phyloP scores from a whole-genome alignment of 2,113 vertebrate species.

The Thymallus thymallus region DNA sequence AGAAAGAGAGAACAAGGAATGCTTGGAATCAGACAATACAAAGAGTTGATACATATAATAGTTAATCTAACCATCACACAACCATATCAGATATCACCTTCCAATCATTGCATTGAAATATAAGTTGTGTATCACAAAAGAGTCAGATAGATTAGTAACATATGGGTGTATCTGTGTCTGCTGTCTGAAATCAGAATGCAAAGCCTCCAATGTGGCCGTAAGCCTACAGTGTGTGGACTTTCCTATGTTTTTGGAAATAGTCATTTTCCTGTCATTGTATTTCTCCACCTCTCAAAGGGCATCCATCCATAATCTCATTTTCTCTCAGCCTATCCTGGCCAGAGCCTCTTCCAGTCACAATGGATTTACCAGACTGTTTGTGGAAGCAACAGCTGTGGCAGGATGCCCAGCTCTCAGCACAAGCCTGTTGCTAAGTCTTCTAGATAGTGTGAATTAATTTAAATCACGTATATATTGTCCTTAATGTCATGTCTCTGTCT shows the following conservation, averaged over 20 bases:
- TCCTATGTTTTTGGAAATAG: conserved; percentile 18
- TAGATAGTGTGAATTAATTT: conserved; percentile 9
- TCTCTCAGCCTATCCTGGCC: conserved; percentile 25
- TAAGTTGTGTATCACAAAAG: conserved; percentile 6
- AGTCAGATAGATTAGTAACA: background rate
- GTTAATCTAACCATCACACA: conserved; percentile 30
- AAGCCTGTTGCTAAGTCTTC: conserved; percentile 13
- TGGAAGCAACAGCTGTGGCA: conserved; percentile 36
- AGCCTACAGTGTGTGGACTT: conserved; percentile 12
- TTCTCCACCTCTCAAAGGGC: conserved; percentile 14
- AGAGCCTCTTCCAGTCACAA: conserved; percentile 44
- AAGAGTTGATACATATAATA: conserved; percentile 21
- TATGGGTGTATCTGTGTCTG: conserved; percentile 16
- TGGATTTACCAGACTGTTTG: conserved; percentile 40
- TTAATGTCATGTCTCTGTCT: background rate
- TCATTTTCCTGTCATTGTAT: conserved; percentile 41
- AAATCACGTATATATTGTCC: conserved; percentile 8
- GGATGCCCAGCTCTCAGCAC: conserved; percentile 32
- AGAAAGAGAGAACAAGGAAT: conserved; percentile 19
- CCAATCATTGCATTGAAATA: background rate
- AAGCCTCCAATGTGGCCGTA: background rate
- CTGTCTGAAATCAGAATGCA: conserved; percentile 13
- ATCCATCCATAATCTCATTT: conserved; percentile 25
- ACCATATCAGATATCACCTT: conserved; percentile 14
- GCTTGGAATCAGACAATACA: conserved; percentile 29